Percentiles rank a stretch among this genome's conserved stretches.
Evolutionary conservation across 2,113 vertebrate species (phyloP).

Genomic region (Uropsilus gracilis): DNA sequence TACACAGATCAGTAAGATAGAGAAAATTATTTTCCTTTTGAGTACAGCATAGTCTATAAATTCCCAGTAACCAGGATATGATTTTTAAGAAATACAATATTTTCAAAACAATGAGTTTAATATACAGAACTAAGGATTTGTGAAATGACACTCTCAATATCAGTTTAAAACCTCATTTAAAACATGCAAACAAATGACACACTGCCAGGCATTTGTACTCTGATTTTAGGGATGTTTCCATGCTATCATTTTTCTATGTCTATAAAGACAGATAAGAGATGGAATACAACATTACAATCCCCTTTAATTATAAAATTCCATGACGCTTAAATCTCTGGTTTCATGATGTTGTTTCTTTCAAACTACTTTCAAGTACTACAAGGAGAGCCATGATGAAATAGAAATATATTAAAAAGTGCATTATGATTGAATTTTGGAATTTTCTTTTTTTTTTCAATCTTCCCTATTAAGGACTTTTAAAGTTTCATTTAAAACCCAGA

Average conservation of each 20-base stretch:
- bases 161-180: neutral
- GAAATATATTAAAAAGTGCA: neutral
- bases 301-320: neutral
- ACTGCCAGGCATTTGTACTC: neutral
- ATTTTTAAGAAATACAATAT: neutral
- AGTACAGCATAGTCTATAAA: neutral
- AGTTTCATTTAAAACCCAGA: slow-evolving; percentile 43
- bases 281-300: neutral
- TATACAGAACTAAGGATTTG: neutral
- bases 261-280: neutral
- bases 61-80: neutral
- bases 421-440: neutral
- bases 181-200: neutral
- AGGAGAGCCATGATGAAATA: neutral
- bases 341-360: neutral
- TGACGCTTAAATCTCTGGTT: neutral
- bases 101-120: slow-evolving; percentile 19
- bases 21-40: neutral
- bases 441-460: neutral
- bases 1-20: neutral
- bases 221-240: neutral
- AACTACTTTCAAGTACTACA: neutral
- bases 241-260: neutral
- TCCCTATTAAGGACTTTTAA: slow-evolving; percentile 24
- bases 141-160: neutral